Evolutionary conservation across 2,888 invertebrate species (phyloP).

Genomic region (Metalampra italica): DNA sequence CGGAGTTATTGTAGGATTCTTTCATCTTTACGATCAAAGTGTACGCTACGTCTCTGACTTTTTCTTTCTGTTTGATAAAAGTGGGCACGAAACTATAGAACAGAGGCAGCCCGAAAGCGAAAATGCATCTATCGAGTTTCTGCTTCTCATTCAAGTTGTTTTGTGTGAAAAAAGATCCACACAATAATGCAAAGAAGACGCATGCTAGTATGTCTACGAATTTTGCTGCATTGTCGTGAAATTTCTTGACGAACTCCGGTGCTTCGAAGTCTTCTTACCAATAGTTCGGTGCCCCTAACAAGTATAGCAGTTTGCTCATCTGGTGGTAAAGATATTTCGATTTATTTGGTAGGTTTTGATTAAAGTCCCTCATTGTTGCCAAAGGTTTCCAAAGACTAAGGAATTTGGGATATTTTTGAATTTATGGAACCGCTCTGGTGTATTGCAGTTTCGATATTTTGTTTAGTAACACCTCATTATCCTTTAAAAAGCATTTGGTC

Average conservation of each 20-base stretch:
- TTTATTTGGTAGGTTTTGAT: neutral
- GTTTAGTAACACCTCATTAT: too few species aligned
- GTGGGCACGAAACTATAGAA: slow-evolving; percentile 6
- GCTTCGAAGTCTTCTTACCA: slow-evolving; percentile 3
- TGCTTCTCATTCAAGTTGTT: slow-evolving; percentile 24
- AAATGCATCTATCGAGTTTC: slow-evolving; percentile 9
- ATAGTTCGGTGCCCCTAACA: neutral
- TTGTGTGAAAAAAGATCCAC: slow-evolving; percentile 23
- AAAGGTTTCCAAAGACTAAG: too few species aligned
- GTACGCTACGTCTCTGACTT: slow-evolving; percentile 3
- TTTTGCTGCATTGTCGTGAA: slow-evolving; percentile 7
- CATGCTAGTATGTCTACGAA: neutral
- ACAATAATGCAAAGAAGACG: slow-evolving; percentile 11
- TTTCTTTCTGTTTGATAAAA: neutral
- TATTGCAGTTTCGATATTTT: too few species aligned
- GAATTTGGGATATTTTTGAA: too few species aligned
- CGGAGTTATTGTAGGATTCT: slow-evolving; percentile 30
- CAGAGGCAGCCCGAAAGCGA: slow-evolving; percentile 13
- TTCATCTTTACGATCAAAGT: slow-evolving; percentile 21
- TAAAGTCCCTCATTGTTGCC: neutral
- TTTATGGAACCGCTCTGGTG: too few species aligned
- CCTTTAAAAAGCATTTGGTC: too few species aligned
- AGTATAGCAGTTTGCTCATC: neutral
- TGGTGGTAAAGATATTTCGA: neutral
- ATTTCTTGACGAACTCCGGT: neutral